Evolutionary conservation across 2,888 invertebrate species (phyloP), one percentile per base, ranked within the genome.

Genomic region (Pristionchus fissidentatus): DNA sequence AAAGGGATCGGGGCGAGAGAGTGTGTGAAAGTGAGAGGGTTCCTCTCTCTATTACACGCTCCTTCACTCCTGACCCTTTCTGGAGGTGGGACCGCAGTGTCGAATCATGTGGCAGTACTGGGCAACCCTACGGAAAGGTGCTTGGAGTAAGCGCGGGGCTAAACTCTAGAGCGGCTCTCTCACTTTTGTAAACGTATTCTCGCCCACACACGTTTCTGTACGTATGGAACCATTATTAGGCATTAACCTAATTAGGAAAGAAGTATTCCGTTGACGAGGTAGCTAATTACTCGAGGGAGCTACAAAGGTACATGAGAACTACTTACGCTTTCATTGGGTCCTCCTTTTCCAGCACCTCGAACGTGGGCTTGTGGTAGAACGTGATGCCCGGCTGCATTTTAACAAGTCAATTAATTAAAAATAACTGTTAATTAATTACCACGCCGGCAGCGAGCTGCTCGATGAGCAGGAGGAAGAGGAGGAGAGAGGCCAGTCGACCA

Each of bases 251-350:
- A n/a, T n/a, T n/a, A n/a, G n/a, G n/a, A n/a, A n/a, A n/a, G n/a
- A n/a, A n/a, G n/a, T n/a, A n/a, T n/a, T n/a, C n/a, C n/a, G n/a
- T n/a, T 22, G 32, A 29, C 32, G 29, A 29, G 4, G 13, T 32
- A 32, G 32, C 3, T 29, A 60, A 60, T n/a, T n/a, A 19, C 7
- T 8, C 15, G 57, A 57, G 2, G 3, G 43, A 46, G 3, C 73
- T 3, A n/a, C n/a, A 26, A 75, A 26, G 43, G 5, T 5, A 1
- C 22, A 46, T 75, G n/a, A n/a, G n/a, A n/a, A n/a, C n/a, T 43
- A 41, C 78, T 78, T 38, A 78, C 78, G 38, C 35, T 38, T 52
- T 78, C n/a, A 35, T 35, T 3, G 19, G 13, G 15, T 78, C 55
- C 26, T 19, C 13, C 41, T n/a, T 52, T 3, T 7, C n/a, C 0